A percentile compares a stretch with the other conserved stretches of the same genome.
Evolutionary conservation across 2,113 vertebrate genomes (phyloP).

Genomic region (Labeo rohita): DNA sequence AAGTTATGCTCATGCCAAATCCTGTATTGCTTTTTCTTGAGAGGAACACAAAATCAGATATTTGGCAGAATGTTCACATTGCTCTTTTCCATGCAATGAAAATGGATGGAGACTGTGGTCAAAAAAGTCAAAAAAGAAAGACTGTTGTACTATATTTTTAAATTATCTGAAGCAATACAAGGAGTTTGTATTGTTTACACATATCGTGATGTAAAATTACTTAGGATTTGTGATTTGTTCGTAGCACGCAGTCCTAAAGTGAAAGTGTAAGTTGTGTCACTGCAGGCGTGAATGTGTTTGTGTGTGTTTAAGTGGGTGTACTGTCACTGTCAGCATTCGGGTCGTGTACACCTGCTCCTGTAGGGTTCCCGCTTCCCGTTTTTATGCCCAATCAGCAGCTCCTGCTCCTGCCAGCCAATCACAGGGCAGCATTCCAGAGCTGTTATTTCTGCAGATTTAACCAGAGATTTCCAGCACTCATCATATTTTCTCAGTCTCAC

Average conservation of each 20-base stretch:
- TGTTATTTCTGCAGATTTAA: constrained; percentile 23
- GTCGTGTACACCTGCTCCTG: constrained; percentile 46
- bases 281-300: constrained; percentile 24
- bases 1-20: not conserved
- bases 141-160: not conserved
- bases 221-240: not conserved
- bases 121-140: not conserved
- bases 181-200: not conserved
- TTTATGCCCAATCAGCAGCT: constrained; percentile 61
- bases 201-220: not conserved
- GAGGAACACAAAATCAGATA: not conserved
- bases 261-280: not conserved
- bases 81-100: not conserved
- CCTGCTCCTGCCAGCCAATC: constrained; percentile 43
- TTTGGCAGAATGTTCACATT: not conserved
- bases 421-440: constrained; percentile 29
- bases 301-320: not conserved
- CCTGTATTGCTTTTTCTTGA: not conserved
- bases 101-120: not conserved
- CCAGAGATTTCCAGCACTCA: constrained; percentile 42
- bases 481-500: not conserved
- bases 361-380: constrained; percentile 20
- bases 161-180: not conserved
- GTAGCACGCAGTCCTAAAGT: not conserved
- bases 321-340: not conserved